Evolutionary conservation across 1,140 invertebrate genomes (phyloP).

Genomic region (Araneus ventricosus): DNA sequence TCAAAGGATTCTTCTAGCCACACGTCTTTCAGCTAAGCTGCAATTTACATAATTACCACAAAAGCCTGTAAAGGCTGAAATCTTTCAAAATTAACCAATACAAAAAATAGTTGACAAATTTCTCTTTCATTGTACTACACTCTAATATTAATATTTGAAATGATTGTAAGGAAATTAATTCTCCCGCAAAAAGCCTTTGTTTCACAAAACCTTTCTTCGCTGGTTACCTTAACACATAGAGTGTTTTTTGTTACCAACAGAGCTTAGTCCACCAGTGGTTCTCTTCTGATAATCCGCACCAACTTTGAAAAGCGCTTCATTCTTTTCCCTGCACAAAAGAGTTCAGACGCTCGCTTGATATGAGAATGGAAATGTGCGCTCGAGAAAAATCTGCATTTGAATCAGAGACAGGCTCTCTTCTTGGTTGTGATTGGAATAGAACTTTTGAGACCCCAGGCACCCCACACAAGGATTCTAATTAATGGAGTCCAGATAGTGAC

Average conservation of each 20-base stretch:
- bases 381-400: conserved; percentile 58
- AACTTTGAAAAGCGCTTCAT: conserved; percentile 1
- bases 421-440: conserved; percentile 53
- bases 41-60: no score
- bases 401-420: conserved; percentile 20
- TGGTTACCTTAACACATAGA: not conserved
- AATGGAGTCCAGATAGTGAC: conserved; percentile 46
- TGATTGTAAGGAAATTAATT: not conserved
- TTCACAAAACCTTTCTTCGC: not conserved
- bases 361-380: conserved; percentile 36
- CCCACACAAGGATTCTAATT: conserved; percentile 7
- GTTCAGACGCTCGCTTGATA: not conserved
- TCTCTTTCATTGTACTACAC: no score
- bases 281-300: not conserved
- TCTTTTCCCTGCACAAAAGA: conserved; percentile 24
- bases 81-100: no score
- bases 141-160: no score
- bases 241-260: not conserved
- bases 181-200: not conserved
- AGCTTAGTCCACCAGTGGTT: not conserved
- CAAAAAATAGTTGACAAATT: no score
- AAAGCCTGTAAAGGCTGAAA: no score
- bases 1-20: no score
- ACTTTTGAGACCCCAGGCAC: not conserved
- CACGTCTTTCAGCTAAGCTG: no score